Evolutionary conservation across 2,888 invertebrate genomes (phyloP).

Genomic region (Heliconius erato): DNA sequence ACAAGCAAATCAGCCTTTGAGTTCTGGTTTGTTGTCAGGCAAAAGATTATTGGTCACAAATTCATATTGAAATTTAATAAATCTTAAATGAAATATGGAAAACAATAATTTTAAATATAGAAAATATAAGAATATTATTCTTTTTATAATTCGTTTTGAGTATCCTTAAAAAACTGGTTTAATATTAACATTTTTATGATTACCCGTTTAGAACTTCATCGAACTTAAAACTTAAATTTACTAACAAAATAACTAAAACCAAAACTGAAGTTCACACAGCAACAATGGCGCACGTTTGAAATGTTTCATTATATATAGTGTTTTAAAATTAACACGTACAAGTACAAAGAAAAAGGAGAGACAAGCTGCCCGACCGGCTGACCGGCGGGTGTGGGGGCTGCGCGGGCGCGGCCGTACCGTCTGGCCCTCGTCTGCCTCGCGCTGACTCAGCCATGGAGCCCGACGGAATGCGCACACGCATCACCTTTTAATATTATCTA

Average conservation of each 20-base stretch:
- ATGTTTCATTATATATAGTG: constrained; percentile 16
- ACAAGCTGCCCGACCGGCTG: constrained; percentile 42
- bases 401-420: constrained; percentile 65
- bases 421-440: constrained; percentile 74
- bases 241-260: background rate
- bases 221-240: background rate
- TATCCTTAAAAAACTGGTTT: background rate
- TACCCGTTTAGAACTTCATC: background rate
- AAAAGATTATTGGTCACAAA: background rate
- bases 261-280: background rate
- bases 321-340: constrained; percentile 53
- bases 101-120: background rate
- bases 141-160: background rate
- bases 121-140: background rate
- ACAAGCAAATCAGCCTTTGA: background rate
- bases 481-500: constrained; percentile 45
- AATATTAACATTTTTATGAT: background rate
- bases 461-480: constrained; percentile 61
- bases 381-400: constrained; percentile 56
- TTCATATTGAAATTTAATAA: background rate
- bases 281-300: constrained; percentile 1
- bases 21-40: background rate
- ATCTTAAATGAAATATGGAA: background rate
- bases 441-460: constrained; percentile 71
- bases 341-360: constrained; percentile 49